phyloP scores from a whole-genome alignment of 2,113 vertebrate species.

The Lepidothrix coronata region DNA sequence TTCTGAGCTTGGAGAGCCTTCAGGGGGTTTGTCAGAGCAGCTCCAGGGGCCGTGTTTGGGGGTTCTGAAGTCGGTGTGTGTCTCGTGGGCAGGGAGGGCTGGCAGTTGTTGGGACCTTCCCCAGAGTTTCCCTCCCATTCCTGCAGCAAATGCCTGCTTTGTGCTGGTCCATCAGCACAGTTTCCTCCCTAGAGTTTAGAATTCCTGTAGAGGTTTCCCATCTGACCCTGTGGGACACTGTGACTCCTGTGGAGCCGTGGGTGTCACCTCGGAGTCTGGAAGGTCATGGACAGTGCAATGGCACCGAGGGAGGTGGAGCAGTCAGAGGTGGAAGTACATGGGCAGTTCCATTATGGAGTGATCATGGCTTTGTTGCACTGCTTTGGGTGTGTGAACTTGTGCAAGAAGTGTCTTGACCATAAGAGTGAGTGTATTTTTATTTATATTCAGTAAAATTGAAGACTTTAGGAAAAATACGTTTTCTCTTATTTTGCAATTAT shows the following conservation, averaged over 20 bases:
- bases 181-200: not conserved
- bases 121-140: not conserved
- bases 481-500: not conserved
- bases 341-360: not conserved
- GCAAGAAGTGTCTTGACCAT: not conserved
- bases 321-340: not conserved
- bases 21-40: not conserved
- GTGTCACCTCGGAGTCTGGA: not conserved
- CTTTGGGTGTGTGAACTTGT: not conserved
- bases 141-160: not conserved
- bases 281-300: not conserved
- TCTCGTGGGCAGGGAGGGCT: fast-evolving
- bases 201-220: not conserved
- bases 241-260: fast-evolving
- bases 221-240: fast-evolving
- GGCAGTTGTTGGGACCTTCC: not conserved
- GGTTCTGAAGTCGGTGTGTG: not conserved
- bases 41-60: not conserved
- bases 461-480: not conserved
- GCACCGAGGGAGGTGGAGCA: not conserved
- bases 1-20: not conserved
- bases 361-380: not conserved
- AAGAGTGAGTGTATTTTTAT: not conserved
- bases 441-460: not conserved
- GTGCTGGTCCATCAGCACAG: not conserved